Evolutionary conservation across 2,797 vertebrate species (phyloP), one percentile per base, ranked within the genome.

Genomic region (Emys orbicularis): DNA sequence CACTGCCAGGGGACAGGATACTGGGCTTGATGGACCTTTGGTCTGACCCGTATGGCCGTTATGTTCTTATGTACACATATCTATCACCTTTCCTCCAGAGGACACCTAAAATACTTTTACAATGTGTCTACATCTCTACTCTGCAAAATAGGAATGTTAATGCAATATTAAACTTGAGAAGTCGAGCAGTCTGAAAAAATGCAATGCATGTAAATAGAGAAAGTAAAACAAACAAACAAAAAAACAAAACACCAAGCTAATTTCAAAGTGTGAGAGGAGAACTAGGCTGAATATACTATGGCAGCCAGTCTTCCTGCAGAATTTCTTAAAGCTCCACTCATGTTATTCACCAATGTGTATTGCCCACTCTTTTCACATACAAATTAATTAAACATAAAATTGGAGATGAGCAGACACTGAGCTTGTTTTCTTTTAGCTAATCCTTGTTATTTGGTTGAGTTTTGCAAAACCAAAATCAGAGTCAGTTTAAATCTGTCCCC

Each of bases 341-440:
- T 1, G 2, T 8, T n/a, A 9, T 37, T 37, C 65, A 68, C 18
- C n/a, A 68, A 11, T 68, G 34, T 68, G 34, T 37, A 68, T 68
- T 21, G 9, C 16, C 13, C 31, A 31, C 27, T 65, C 15, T 61
- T 61, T 65, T 65, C 61, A 65, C 61, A 19, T 65, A 13, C 25
- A 65, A 56, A 56, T 56, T 56, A 29, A 59, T 59, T 59, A 31
- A 1, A 34, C 4, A 8, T n/a, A 49, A 87, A 65, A 59, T 0
- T n/a, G 8, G 50, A 15, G 53, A 1, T 25, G 79, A 44, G 5
- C 4, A 59, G 90, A 77, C 89, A 84, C 49, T 19, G 3, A 2
- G 0, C 2, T 53, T 29, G 3, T 2, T 79, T 79, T 83, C 5
- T 47, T 85, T 41, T n/a, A 25, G 23, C 2, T 82, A 1, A 2